A percentile compares a stretch with the other conserved stretches of the same genome.
Evolutionary conservation across 1,140 invertebrate species (phyloP).

Genomic region (Pentalonia nigronervosa): DNA sequence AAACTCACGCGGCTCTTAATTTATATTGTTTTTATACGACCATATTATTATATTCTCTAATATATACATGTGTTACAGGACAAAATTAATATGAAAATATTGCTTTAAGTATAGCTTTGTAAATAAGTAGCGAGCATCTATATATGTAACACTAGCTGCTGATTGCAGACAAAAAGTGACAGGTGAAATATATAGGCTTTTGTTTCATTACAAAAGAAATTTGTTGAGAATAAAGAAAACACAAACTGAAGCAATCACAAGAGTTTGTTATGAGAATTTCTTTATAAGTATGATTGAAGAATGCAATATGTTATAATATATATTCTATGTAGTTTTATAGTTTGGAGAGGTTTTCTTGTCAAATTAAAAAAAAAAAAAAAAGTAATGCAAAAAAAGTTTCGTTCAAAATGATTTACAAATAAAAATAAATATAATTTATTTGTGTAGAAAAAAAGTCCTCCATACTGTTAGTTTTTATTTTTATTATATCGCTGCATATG

Average conservation of each 20-base stretch:
- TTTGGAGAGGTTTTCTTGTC: neutral
- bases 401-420: conserved; percentile 26
- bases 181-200: conserved; percentile 31
- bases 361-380: conserved; percentile 26
- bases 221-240: conserved; percentile 3
- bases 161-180: neutral
- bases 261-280: conserved; percentile 24
- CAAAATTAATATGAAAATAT: neutral
- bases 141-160: neutral
- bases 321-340: conserved; percentile 1
- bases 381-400: neutral
- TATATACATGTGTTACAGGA: too few species aligned
- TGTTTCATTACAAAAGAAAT: conserved; percentile 44
- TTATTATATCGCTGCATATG: neutral
- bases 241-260: neutral
- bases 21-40: neutral
- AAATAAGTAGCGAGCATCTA: neutral
- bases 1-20: neutral
- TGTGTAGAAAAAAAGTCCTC: neutral
- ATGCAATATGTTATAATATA: neutral
- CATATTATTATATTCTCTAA: neutral
- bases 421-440: conserved; percentile 30
- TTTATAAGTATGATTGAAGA: conserved; percentile 34
- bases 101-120: neutral
- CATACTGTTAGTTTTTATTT: conserved; percentile 13